Evolutionary conservation across 2,888 invertebrate species (phyloP), one percentile per base, ranked within the genome.

Genomic region (Drosophila fulvimacula): DNA sequence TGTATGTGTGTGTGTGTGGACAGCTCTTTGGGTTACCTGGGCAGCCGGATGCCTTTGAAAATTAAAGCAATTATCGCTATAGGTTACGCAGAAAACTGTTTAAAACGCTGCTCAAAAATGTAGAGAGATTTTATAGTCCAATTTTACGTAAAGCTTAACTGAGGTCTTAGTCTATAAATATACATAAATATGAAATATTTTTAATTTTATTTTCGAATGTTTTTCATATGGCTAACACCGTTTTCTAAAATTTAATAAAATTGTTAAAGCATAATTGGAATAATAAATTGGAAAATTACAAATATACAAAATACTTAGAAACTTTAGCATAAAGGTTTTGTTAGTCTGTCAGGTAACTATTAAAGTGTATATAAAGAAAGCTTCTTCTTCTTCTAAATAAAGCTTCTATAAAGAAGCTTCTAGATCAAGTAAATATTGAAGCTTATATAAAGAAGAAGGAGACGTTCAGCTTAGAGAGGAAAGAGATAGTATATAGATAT

Each of bases 21-120:
- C 65, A 60, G 59, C 64, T 55, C 73, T 66, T 73, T 63, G 65
- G 69, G 75, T 79, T 75, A 75, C 78, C 79, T 75, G 76, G 79
- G 62, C 72, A 78, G 72, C 78, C 42, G 52, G 36, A 27, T 13
- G 30, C 60, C 57, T 76, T 76, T 76, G 69, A 73, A 79, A 79
- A 57, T 67, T 72, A 73, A 79, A 73, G 72, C 76, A 79, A 78
- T 69, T 75, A 79, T 69, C 59, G 68, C 59, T 32, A 41, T 41
- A 11, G 57, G 57, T 27, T 46, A 48, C 27, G 9, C 5, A 10
- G 15, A 6, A 46, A 46, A 27, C 46, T 38, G 27, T 46, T 57
- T 57, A 38, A 57, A 36, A 44, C 36, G 13, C 24, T 44, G 13
- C 9, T 13, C 34, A 21, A 27, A 36, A 44, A 24, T n/a, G 0